Evolutionary conservation across 2,888 invertebrate genomes (phyloP).

Genomic region (Mystacides longicornis): DNA sequence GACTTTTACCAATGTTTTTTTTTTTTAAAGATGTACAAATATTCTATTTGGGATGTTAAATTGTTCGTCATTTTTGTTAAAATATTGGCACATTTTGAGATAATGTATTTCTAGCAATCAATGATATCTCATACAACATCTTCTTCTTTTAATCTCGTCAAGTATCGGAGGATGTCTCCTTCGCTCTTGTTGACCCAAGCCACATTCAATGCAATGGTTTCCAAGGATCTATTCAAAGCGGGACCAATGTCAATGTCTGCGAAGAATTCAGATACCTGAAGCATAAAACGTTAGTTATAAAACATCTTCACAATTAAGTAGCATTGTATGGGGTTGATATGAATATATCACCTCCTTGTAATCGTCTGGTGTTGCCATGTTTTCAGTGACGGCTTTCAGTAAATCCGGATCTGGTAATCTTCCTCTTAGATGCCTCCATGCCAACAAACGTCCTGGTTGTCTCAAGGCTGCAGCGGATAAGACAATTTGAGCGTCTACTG

Average conservation of each 20-base stretch:
- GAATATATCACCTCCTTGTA: slow-evolving; percentile 54
- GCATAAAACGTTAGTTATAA: slow-evolving; percentile 3
- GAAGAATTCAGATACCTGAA: slow-evolving; percentile 56
- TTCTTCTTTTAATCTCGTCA: slow-evolving; percentile 4
- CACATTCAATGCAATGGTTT: slow-evolving; percentile 73
- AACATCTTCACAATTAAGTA: not conserved
- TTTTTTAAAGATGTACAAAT: too few species aligned
- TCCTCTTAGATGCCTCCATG: slow-evolving; percentile 66
- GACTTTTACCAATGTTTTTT: too few species aligned
- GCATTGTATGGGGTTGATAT: not conserved
- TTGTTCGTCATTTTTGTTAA: too few species aligned
- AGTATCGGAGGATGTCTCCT: slow-evolving; percentile 39
- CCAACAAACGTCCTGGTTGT: slow-evolving; percentile 59
- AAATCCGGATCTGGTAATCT: slow-evolving; percentile 58
- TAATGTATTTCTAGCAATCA: too few species aligned
- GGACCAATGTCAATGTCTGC: slow-evolving; percentile 34
- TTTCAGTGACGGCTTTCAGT: slow-evolving; percentile 56
- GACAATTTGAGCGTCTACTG: slow-evolving; percentile 64
- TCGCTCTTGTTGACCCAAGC: slow-evolving; percentile 66
- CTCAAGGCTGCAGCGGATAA: slow-evolving; percentile 67
- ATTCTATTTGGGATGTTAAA: too few species aligned
- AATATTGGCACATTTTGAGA: too few species aligned
- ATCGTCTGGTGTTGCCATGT: slow-evolving; percentile 67
- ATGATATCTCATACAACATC: too few species aligned
- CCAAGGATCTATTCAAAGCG: slow-evolving; percentile 66